These are phyloP conservation scores for Seriola quinqueradiata DNA, from an alignment of 2,113 vertebrate species.

Conservation along the genomic window DNA sequence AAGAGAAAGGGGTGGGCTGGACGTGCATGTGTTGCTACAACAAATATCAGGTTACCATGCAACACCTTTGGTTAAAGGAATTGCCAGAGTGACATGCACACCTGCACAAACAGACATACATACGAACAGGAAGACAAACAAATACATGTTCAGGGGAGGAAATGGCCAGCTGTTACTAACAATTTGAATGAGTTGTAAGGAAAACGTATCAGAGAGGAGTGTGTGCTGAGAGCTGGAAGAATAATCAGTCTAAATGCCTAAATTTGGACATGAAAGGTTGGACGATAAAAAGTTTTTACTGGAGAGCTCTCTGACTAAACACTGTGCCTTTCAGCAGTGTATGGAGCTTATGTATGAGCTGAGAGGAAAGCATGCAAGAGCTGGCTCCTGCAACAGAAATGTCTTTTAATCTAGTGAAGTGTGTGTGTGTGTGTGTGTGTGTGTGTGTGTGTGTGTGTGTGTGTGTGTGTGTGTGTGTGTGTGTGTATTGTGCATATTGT, in stretches of 20 bases:
- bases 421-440: not conserved
- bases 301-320: not conserved
- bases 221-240: not conserved
- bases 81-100: constrained; percentile 28
- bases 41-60: constrained; percentile 80
- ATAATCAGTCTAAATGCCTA: not conserved
- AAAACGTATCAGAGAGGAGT: not conserved
- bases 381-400: constrained; percentile 8
- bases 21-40: constrained; percentile 73
- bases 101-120: constrained; percentile 26
- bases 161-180: constrained; percentile 11
- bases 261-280: not conserved
- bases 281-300: not conserved
- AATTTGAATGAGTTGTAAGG: not conserved
- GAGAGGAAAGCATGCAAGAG: not conserved
- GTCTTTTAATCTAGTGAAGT: not conserved
- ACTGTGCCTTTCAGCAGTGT: not conserved
- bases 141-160: constrained; percentile 9
- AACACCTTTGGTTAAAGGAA: constrained; percentile 74
- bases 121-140: not conserved
- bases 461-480: no score
- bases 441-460: no score
- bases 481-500: no score
- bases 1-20: constrained; percentile 33
- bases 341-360: not conserved